These are phyloP conservation scores for Latheticus oryzae DNA, from an alignment of 2,888 invertebrate species.

Conservation along the genomic window DNA sequence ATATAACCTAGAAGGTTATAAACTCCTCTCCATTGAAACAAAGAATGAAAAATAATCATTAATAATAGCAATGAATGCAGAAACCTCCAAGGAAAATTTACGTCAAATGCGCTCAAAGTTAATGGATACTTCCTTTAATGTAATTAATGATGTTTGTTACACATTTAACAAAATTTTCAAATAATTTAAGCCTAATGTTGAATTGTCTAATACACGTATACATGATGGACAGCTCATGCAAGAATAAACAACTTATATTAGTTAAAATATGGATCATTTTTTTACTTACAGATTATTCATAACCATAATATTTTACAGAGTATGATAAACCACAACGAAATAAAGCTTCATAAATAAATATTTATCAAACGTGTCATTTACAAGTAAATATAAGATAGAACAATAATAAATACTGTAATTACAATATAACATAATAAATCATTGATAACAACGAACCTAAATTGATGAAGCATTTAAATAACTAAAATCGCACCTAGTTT, in stretches of 20 bases:
- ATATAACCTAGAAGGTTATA: conserved; percentile 4
- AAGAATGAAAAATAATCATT: conserved; percentile 13
- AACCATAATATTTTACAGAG: too few relatives aligned
- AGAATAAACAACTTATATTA: too few relatives aligned
- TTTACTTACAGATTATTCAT: too few relatives aligned
- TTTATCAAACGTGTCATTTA: too few relatives aligned
- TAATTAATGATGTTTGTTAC: conserved; percentile 30
- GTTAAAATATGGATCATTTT: too few relatives aligned
- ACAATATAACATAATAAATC: conserved; percentile 2
- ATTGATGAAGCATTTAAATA: conserved; percentile 21
- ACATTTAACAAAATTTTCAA: conserved; percentile 29
- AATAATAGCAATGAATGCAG: conserved; percentile 8
- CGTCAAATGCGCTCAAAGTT: conserved; percentile 9
- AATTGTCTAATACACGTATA: too few relatives aligned
- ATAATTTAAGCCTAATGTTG: too few relatives aligned
- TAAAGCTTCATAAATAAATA: too few relatives aligned
- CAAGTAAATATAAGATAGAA: too few relatives aligned
- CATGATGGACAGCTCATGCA: too few relatives aligned
- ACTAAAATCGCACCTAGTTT: too few relatives aligned
- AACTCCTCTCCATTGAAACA: conserved; percentile 21
- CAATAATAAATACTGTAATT: not conserved
- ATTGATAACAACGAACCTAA: conserved; percentile 1
- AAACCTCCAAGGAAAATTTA: conserved; percentile 1
- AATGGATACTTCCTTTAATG: conserved; percentile 26
- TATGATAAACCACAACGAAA: too few relatives aligned